Base-by-base conservation (phyloP, 2,888 invertebrate genomes). In the Formica aserva region DNA sequence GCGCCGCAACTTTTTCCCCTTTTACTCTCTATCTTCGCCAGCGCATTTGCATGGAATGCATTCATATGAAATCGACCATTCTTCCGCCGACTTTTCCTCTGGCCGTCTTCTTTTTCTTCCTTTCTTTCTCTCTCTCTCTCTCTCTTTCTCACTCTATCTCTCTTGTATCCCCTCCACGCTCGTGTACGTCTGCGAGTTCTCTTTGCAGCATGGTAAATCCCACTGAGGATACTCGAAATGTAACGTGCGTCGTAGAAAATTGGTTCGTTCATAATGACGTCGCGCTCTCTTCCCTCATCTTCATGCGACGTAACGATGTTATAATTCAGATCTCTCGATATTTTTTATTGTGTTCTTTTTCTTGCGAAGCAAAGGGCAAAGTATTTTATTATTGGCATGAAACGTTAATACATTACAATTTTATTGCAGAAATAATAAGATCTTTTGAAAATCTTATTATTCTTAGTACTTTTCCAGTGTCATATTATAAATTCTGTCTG, bases 31-130 rank as follows among this genome's bases (percentile, higher is more conserved):
- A 55, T 60, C 76, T 63, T 9, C 80, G 29, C 55, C 74, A 67
- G 75, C 82, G 83, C 89, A 90, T 90, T 91, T 90, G 88, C 90
- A 91, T 89, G 86, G 89, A 88, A 90, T 85, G 90, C 90, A 90
- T 90, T 90, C 90, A 91, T 91, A 90, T 89, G 90, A 91, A 90
- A 90, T 91, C 90, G 91, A 90, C 89, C 90, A 90, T 90, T 90
- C 91, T 90, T 88, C 86, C 88, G 85, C 67, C 85, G 85, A 85
- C 88, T 86, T 89, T 84, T 87, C 83, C 76, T 57, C 75, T 65
- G 71, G 52, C 45, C 48, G 13, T 22, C 63, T 18, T 35, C 57
- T 75, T 60, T 48, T 9, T 15, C 52, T 35, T 18, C 60, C 66
- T 45, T 32, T 26, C 22, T 75, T 35, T 41, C 29, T 18, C 63